Base-by-base conservation (phyloP, 1,140 invertebrate species). In the Coptotermes formosanus region DNA sequence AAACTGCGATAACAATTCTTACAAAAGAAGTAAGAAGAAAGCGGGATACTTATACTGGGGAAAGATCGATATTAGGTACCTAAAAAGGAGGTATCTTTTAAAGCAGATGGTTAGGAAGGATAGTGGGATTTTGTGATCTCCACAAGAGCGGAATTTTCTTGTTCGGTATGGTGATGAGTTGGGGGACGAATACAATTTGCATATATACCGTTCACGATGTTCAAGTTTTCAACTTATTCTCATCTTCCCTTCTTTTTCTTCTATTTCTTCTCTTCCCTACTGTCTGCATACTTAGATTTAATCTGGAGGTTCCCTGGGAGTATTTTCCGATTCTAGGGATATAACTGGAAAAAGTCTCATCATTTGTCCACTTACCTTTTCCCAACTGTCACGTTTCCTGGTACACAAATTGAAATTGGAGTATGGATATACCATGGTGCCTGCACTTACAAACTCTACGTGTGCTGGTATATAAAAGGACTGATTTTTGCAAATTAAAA, bases 21-120 rank as follows among this genome's bases (percentile, higher is more conserved):
- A 75, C n/a, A 30, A 75, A 75, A 75, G 64, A 75, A 75, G 64
- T 75, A 75, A 75, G 64, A 75, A 75, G n/a, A 75, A 75, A 75
- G n/a, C n/a, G 25, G 25, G 64, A 30, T 75, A 75, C 64, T 30
- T 75, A 75, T 75, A 75, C 4, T 75, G 64, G n/a, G 64, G 64
- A 75, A 30, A 75, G n/a, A 75, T 75, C 64, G 64, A 75, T 75
- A 75, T 75, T 75, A 14, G 64, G n/a, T 75, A 75, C n/a, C 25
- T 75, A 75, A 75, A 69, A 75, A 75, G 64, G 64, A 75, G 64
- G 64, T 30, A 75, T 75, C 64, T 75, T 75, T 75, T 75, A 75
- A 75, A 75, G 64, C 25, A 75, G 64, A 75, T 14, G 64, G 59
- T 30, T 75, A 25, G 25, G n/a, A 75, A 75, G 64, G 64, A 75